phyloP scores from a whole-genome alignment of 2,113 vertebrate species.

The Anolis sagrei region DNA sequence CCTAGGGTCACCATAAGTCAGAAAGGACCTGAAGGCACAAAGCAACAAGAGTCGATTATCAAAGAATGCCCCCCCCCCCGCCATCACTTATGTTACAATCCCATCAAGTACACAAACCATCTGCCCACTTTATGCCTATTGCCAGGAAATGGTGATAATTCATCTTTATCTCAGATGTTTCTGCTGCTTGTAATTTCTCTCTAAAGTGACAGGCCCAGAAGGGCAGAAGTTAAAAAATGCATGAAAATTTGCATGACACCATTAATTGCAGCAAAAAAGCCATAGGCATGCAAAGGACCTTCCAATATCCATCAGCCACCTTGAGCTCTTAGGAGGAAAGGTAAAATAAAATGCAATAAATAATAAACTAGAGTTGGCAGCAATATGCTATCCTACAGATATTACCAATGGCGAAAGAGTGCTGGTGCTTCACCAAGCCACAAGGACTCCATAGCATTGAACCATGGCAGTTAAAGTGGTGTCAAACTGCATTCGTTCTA shows the following conservation, averaged over 20 bases:
- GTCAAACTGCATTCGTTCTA: no score
- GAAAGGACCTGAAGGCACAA: no score
- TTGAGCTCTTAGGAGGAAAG: no score
- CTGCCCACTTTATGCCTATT: background rate
- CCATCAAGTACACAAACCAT: conserved; percentile 5
- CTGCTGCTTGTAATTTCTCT: background rate
- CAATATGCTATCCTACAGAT: no score
- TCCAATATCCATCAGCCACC: no score
- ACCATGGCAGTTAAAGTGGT: no score
- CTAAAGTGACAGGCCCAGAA: background rate
- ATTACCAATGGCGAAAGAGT: no score
- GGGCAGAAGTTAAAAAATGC: background rate
- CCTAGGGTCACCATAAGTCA: no score
- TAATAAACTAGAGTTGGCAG: no score
- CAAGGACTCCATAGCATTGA: no score
- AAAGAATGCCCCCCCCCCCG: conserved; percentile 43
- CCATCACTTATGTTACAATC: rapidly evolving
- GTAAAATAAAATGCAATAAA: no score
- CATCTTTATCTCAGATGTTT: conserved; percentile 11
- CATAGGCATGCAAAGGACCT: background rate
- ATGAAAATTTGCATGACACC: background rate
- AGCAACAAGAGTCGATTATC: conserved; percentile 51
- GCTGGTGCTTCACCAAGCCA: no score
- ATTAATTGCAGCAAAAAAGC: background rate
- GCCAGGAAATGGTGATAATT: conserved; percentile 10